Evolutionary conservation across 2,797 vertebrate species (phyloP).

Genomic region (Perdix hodgsoniae): DNA sequence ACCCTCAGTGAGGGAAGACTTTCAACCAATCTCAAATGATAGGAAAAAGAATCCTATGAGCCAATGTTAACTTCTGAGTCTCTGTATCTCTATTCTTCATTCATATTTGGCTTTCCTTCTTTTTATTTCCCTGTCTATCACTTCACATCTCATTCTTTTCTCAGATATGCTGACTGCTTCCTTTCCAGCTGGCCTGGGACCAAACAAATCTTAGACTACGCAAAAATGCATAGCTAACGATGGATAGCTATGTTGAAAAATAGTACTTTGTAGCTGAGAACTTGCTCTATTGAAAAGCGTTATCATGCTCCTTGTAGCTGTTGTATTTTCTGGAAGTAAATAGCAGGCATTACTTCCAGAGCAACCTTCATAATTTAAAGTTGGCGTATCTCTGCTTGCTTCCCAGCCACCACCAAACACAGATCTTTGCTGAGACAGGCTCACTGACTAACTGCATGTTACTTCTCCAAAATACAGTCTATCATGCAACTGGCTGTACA

Average conservation of each 20-base stretch:
- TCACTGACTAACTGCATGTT: not conserved
- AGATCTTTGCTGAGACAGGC: not conserved
- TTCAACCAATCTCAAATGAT: not conserved
- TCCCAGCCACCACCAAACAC: not conserved
- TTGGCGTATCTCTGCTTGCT: not conserved
- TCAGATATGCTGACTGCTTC: not conserved
- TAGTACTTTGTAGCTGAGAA: not conserved
- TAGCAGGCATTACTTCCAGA: not conserved
- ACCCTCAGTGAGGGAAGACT: not conserved
- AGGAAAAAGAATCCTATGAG: no score
- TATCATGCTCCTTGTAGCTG: not conserved
- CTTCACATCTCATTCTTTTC: not conserved
- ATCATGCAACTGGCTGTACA: not conserved
- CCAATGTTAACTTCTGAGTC: not conserved
- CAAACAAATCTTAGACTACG: not conserved
- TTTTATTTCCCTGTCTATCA: not conserved
- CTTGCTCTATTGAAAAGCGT: not conserved
- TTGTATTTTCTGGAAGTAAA: not conserved
- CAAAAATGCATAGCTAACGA: not conserved
- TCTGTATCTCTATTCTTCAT: not conserved
- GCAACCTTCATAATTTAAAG: not conserved
- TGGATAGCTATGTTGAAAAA: not conserved
- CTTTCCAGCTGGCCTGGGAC: not conserved
- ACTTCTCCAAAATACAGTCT: not conserved
- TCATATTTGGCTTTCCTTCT: not conserved